phyloP scores from a whole-genome alignment of 1,140 invertebrate genomes.

The Tetragnatha versicolor region DNA sequence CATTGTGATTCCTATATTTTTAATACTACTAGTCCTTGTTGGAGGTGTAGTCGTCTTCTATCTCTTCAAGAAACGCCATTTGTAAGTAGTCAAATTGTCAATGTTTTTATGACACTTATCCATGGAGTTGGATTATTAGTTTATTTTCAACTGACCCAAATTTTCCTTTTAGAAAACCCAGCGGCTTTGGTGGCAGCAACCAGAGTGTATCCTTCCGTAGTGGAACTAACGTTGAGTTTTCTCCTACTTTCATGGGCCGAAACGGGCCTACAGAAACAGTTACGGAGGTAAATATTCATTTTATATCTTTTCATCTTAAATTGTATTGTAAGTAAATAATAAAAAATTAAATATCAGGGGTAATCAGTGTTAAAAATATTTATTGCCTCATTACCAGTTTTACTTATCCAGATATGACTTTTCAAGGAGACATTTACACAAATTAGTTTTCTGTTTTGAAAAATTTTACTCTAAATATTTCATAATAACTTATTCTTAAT shows the following conservation, averaged over 20 bases:
- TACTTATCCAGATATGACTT: no score
- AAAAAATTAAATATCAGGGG: neutral
- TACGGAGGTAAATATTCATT: conserved; percentile 59
- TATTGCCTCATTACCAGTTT: no score
- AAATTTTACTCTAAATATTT: neutral
- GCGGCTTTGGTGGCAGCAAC: conserved; percentile 71
- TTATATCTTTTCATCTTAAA: neutral
- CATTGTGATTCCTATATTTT: conserved; percentile 81
- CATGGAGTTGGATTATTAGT: neutral
- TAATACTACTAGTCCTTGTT: conserved; percentile 76
- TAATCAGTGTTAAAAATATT: neutral
- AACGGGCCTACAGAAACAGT: conserved; percentile 56
- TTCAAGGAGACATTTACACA: neutral
- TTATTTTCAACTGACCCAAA: conserved; percentile 2
- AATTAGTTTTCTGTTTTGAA: neutral
- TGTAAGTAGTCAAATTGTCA: conserved; percentile 57
- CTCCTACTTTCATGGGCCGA: conserved; percentile 58
- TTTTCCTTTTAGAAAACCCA: conserved; percentile 56
- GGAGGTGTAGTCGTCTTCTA: conserved; percentile 78
- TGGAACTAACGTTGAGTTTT: conserved; percentile 91
- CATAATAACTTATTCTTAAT: neutral
- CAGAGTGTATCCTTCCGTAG: conserved; percentile 95
- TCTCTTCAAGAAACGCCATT: conserved; percentile 76
- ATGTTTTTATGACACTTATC: conserved; percentile 23
- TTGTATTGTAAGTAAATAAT: neutral